Base-by-base conservation (phyloP, 2,113 vertebrate genomes). In the Dipodomys ordii region DNA sequence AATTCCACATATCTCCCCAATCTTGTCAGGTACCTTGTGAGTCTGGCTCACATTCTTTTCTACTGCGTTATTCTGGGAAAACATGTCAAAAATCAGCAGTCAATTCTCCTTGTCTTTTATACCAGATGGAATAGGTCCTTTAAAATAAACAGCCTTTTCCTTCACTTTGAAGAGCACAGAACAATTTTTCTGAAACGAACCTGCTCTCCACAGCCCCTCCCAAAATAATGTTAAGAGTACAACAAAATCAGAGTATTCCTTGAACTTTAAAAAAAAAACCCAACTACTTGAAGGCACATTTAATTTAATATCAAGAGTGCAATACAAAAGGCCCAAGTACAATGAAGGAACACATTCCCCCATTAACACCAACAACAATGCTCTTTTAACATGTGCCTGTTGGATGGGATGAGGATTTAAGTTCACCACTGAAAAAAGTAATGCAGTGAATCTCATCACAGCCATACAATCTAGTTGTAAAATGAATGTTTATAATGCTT, bases 271-370 rank as follows among this genome's bases (percentile, higher is more conserved):
- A 95, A 94, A 91, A 91, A 96, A 94, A 86, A 32, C 22, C 7
- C 97, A 98, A 97, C 98, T 98, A 98, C 97, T 97, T 98, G 97
- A 98, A 98, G 97, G 98, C 98, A 98, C 97, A 98, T 97, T 98
- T 94, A 96, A 96, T 97, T 98, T 96, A 98, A 98, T 97, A 98
- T 90, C 89, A 98, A 94, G 95, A 98, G 93, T 97, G 96, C 72
- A 97, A 96, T 98, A 98, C 98, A 98, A 98, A 98, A 97, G 12
- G 77, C 94, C 76, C 95, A 97, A 98, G 88, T 98, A 98, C 98
- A 98, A 98, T 95, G 93, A 96, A 98, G 97, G 97, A 98, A 97
- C 97, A 96, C 96, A 98, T 87, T 94, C 93, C 96, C 95, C 97
- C 97, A 97, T 93, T 97, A 98, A 97, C 96, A 98, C 97, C 98